Percentiles rank a stretch among this genome's conserved stretches.
Conservation (phyloP, 92 coral and sea anemone genomes). For the Phymanthus crucifer region DNA sequence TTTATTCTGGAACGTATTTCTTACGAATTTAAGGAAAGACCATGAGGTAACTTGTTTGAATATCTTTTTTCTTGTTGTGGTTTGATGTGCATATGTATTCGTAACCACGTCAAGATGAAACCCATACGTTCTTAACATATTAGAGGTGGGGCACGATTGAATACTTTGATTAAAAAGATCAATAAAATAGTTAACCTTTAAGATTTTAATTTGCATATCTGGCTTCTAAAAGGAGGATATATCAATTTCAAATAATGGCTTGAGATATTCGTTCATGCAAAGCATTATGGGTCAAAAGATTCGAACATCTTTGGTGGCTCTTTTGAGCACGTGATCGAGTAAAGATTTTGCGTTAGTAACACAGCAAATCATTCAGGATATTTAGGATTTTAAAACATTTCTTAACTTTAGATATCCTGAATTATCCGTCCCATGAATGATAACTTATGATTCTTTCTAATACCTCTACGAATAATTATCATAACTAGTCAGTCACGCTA, state of each 20-base stretch:
- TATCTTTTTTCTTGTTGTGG: neutral
- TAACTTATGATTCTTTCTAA: no score
- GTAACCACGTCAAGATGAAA: neutral
- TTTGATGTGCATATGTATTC: neutral
- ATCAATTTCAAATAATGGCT: neutral
- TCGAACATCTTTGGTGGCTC: neutral
- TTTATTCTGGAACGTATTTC: no score
- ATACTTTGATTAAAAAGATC: neutral
- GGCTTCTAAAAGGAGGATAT: neutral
- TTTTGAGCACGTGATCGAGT: neutral
- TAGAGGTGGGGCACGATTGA: neutral
- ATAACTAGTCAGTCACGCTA: no score
- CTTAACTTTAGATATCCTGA: no score
- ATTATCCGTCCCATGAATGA: no score
- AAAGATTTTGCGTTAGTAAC: neutral
- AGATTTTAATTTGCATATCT: no score
- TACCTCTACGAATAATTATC: no score
- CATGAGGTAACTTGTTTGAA: no score
- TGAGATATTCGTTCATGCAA: neutral
- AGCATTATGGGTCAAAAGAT: neutral
- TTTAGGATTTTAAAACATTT: no score
- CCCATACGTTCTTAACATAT: neutral
- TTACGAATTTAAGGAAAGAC: no score
- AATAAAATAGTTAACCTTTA: no score
- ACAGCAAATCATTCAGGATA: no score